Evolutionary conservation across 2,797 vertebrate genomes (phyloP), one percentile per base, ranked within the genome.

Genomic region (Acomys russatus): DNA sequence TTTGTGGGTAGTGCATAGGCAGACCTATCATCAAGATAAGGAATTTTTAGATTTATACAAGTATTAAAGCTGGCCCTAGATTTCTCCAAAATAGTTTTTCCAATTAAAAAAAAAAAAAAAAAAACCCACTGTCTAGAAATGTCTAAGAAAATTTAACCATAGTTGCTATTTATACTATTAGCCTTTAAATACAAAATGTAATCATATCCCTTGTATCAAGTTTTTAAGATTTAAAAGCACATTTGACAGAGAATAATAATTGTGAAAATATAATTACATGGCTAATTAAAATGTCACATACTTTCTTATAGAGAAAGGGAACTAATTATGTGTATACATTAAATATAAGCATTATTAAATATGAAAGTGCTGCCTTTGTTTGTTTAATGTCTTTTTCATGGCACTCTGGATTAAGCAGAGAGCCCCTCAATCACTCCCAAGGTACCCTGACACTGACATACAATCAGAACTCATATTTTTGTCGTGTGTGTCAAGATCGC

Each of bases 161-260:
- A 11, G 3, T 76, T 88, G 88, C 49, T 23, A 70, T 61, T 3
- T 85, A 44, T 1, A 1, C 8, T 49, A 70, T 80, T 80, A 33
- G 56, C 3, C 23, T 74, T 93, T 17, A 87, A 61, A 73, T 76
- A 25, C 59, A 22, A 92, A 83, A 11, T 68, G 10, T 49, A 80
- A 94, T 63, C 9, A 35, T 4, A 68, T 35, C 71, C 1, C 0
- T 10, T 73, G 0, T 38, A 59, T 71, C 30, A 56, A 38, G 6
- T 83, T 83, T 89, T 83, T 18, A 59, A 59, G 33, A 90, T 51
- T 85, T 92, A 71, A 85, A 83, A 94, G 6, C 30, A 54, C 14
- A 35, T 88, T 85, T 35, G 84, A 33, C 64, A 54, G 35, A 51
- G 30, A 94, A 68, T 59, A 77, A 12, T 33, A 33, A 64, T 12